Conservation (phyloP, 2,797 vertebrate genomes). For the Ceyx erithaca region DNA sequence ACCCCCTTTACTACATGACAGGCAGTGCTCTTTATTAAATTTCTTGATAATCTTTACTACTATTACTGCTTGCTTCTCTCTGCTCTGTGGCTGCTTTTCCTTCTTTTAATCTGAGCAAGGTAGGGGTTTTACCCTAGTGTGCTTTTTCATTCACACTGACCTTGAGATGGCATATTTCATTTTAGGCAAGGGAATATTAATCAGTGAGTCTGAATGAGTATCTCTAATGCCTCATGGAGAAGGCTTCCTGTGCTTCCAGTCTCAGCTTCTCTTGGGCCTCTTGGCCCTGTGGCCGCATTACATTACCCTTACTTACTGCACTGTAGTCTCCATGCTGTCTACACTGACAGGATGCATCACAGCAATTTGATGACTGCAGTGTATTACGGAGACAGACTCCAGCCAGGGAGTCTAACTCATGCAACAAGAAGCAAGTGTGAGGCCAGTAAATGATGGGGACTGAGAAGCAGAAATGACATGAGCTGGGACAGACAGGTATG, state of each 20-base stretch:
- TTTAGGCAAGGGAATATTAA: conserved; percentile 58
- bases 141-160: not conserved
- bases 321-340: conserved; percentile 48
- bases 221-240: conserved; percentile 54
- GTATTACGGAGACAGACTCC: not conserved
- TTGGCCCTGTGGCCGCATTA: conserved; percentile 20
- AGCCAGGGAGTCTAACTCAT: conserved; percentile 30
- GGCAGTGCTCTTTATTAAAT: not conserved
- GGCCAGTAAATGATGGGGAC: conserved; percentile 4
- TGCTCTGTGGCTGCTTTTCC: not conserved
- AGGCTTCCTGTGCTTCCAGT: conserved; percentile 65
- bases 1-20: not conserved
- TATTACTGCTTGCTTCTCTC: not conserved
- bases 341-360: conserved; percentile 43
- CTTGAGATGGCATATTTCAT: conserved; percentile 31
- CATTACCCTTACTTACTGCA: conserved; percentile 39
- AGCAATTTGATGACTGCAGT: conserved; percentile 63
- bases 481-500: not conserved
- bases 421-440: not conserved
- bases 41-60: not conserved
- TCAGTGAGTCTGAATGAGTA: conserved; percentile 32
- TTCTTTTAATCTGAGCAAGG: not conserved
- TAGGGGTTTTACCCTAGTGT: not conserved
- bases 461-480: not conserved
- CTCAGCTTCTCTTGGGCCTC: not conserved